Percentiles rank a stretch among this genome's conserved stretches.
These are phyloP conservation scores for Pungitius pungitius DNA, from an alignment of 2,113 vertebrate species.

Conservation along the genomic window DNA sequence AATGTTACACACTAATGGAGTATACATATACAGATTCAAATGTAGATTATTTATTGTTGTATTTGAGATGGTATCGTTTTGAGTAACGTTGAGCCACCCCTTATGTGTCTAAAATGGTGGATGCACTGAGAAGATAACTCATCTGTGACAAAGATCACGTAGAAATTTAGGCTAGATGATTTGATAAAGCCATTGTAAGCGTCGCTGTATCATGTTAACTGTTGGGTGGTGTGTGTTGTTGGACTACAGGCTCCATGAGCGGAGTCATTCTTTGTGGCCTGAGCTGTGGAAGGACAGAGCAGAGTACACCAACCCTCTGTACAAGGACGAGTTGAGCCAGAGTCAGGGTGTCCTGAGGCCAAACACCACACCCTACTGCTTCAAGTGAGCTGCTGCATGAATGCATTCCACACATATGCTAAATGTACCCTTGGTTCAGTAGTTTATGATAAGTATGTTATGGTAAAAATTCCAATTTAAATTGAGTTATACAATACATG, in stretches of 20 bases:
- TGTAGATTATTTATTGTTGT: neutral
- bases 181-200: neutral
- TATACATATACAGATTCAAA: neutral
- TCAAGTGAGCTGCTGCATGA: conserved; percentile 85
- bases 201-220: neutral
- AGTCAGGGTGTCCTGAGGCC: conserved; percentile 84
- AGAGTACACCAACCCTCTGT: conserved; percentile 90
- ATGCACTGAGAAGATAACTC: neutral
- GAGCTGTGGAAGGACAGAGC: conserved; percentile 90
- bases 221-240: neutral
- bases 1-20: too few relatives aligned
- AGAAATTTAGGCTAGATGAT: neutral
- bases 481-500: neutral
- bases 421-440: neutral
- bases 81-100: neutral
- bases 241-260: conserved; percentile 85
- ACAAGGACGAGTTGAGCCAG: conserved; percentile 85
- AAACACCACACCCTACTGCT: conserved; percentile 88
- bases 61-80: neutral
- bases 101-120: neutral
- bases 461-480: neutral
- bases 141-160: neutral
- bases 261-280: conserved; percentile 91
- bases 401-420: neutral
- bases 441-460: neutral